Evolutionary conservation across 1,140 invertebrate species (phyloP), one percentile per base, ranked within the genome.

Genomic region (Drosophila lacteicornis): DNA sequence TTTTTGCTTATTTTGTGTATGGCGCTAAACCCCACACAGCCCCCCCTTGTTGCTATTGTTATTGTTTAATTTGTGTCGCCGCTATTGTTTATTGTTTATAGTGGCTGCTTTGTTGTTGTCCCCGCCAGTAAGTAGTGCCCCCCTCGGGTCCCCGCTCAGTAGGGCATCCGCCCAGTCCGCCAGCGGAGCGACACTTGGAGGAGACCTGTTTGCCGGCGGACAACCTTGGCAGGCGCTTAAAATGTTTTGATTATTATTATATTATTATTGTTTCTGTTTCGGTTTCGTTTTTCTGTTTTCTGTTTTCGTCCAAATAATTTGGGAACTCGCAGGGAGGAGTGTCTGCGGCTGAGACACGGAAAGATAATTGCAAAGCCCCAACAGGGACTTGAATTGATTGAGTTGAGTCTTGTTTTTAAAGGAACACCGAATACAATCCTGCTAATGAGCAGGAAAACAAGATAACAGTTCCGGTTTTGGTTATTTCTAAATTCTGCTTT

Each of bases 171-270:
- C 30, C 30, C 22, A 55, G 75, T 65, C 55, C 17, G 22, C 60
- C 17, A 12, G 30, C 30, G 8, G 30, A 63, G 30, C 56, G 36
- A 40, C 25, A 63, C 13, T 15, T n/a, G 15, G 36, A 47, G 42
- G 42, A 40, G 49, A 67, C 65, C 61, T 49, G 55, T 74, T 57
- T 62, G 63, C 68, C 55, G 55, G 53, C 55, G 67, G 55, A 38
- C 84, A 88, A 67, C 83, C 83, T 87, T 87, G 83, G 78, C 80
- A 74, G 81, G 84, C 81, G 83, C 83, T 88, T 87, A 87, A 87
- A 88, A 88, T 87, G 84, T 80, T 86, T 86, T 87, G 80, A 83
- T 88, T 87, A 80, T 88, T 87, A 80, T 84, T 83, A 62, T 75
- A 80, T 80, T 75, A 80, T 70, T 82, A 79, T 86, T 61, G 30